Evolutionary conservation across 2,888 invertebrate genomes (phyloP).

Genomic region (Crossocerus cetratus): DNA sequence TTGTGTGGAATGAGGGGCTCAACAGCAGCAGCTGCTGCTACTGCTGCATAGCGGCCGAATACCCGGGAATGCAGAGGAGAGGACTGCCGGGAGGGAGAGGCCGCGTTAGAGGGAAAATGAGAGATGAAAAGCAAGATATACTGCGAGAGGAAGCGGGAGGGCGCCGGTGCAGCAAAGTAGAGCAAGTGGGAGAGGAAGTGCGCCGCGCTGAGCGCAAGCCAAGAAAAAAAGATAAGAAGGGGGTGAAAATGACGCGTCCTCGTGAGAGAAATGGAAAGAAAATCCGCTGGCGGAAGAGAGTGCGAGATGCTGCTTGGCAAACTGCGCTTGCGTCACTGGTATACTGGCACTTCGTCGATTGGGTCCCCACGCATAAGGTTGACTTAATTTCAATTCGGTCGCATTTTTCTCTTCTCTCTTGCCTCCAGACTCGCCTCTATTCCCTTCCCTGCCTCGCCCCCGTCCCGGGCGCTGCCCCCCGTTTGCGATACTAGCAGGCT

Average conservation of each 20-base stretch:
- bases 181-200: conserved; percentile 14
- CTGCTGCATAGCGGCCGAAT: no score
- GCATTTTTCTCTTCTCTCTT: conserved; percentile 48
- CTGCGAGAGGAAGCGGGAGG: background rate
- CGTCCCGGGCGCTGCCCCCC: conserved; percentile 60
- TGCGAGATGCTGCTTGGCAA: conserved; percentile 38
- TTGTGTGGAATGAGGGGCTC: conserved; percentile 32
- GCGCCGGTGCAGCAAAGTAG: background rate
- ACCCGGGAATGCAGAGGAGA: conserved; percentile 1
- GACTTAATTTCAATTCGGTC: conserved; percentile 68
- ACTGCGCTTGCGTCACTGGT: conserved; percentile 58
- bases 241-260: background rate
- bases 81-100: conserved; percentile 1
- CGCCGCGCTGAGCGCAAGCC: conserved; percentile 10
- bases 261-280: conserved; percentile 23
- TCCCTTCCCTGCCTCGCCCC: conserved; percentile 27
- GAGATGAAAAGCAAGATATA: background rate
- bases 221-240: conserved; percentile 13
- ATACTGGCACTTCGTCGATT: conserved; percentile 52
- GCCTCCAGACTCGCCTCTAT: conserved; percentile 10
- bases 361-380: conserved; percentile 67
- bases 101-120: background rate
- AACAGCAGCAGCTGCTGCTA: conserved; percentile 20
- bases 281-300: conserved; percentile 27
- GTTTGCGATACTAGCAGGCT: background rate